Evolutionary conservation across 2,113 vertebrate species (phyloP), one percentile per base, ranked within the genome.

Genomic region (Laticauda laticaudata): DNA sequence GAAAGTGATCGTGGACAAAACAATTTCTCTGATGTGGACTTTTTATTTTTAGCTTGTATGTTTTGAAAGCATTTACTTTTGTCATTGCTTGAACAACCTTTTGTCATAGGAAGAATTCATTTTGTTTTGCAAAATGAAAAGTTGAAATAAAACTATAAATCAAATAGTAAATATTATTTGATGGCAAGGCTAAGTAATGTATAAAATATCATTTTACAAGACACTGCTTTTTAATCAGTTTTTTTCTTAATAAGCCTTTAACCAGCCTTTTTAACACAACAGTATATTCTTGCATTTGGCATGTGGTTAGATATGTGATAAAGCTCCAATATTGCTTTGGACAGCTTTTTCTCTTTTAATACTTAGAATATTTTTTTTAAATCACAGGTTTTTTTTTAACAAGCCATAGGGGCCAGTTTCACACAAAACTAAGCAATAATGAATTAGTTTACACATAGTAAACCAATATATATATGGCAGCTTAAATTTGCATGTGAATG

Each of bases 21-120:
- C 59, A 69, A 4, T 75, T 94, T 56, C 90, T 95, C 53, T 93
- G 48, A 69, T 93, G 93, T 91, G 61, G 94, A 87, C 93, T 64
- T n/a, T 86, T 23, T 21, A 5, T 0, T 9, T 0, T 45, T 0
- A 64, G 90, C 23, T 91, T 90, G 3, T 54, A 87, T 93, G 53
- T 61, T 86, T 54, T 90, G 85, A 2, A 61, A 55, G 48, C 57
- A 3, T 89, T 92, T 64, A 91, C 0, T 24, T 56, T 3, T 59
- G 0, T 92, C 0, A 0, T 88, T 39, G 34, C 0, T 93, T 9
- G 5, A 90, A 39, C 26, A 92, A 55, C 39, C 23, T 95, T 96
- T 94, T 87, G 0, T 75, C 45, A 51, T 24, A 86, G 64, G 51
- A 18, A 94, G 89, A 92, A 43, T 91, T 43, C 56, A 57, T 57